These are phyloP conservation scores for Leistus spinibarbis DNA, from an alignment of 2,888 invertebrate species.

Conservation along the genomic window DNA sequence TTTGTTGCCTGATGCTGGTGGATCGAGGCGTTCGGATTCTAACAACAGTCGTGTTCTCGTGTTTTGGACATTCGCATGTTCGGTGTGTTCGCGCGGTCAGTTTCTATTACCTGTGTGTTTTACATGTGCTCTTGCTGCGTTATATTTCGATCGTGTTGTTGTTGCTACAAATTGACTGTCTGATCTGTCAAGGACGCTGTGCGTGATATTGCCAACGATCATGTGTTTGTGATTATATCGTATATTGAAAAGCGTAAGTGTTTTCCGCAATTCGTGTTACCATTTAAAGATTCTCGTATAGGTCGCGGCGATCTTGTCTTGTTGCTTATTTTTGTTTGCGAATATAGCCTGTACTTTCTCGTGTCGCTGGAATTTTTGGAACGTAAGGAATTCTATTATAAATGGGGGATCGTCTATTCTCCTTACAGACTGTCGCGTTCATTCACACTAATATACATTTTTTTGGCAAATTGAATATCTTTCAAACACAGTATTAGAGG, in stretches of 20 bases:
- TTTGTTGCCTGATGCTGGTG: not conserved
- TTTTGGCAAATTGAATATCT: too few species aligned
- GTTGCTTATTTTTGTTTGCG: not conserved
- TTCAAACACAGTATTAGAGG: too few species aligned
- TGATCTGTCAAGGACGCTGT: not conserved
- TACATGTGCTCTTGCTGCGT: conserved; percentile 1
- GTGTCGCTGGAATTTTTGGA: not conserved
- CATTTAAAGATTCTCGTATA: not conserved
- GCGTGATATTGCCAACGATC: not conserved
- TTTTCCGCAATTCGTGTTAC: not conserved
- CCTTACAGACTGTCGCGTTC: too few species aligned
- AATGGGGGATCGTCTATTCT: too few species aligned
- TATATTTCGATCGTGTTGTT: not conserved
- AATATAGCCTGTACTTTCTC: not conserved
- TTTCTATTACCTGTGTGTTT: not conserved
- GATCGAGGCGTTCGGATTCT: not conserved
- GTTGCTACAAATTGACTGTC: too few species aligned
- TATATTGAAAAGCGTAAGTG: not conserved
- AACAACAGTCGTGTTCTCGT: not conserved
- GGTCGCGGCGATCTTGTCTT: not conserved
- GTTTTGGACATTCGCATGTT: not conserved
- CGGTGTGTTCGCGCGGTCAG: not conserved
- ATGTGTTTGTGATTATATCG: not conserved
- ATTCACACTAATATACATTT: too few species aligned
- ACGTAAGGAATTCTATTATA: not conserved